Conservation (phyloP, 2,797 vertebrate genomes). For the Lutjanus campechanus region DNA sequence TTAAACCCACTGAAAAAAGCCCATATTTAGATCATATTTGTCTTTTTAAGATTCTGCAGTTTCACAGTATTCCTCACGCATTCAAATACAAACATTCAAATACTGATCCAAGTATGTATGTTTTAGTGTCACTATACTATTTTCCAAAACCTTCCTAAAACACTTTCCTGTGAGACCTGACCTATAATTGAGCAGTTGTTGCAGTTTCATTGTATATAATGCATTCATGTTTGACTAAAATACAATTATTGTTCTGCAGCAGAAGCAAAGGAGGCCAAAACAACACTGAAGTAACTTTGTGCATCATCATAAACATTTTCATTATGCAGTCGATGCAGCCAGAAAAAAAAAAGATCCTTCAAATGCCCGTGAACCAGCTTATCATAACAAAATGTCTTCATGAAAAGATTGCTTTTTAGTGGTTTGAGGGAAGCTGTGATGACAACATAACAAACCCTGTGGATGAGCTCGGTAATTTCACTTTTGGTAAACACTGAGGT, state of each 20-base stretch:
- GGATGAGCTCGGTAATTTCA: constrained; percentile 40
- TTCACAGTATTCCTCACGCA: too few relatives aligned
- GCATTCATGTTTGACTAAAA: not conserved
- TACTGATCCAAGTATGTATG: too few relatives aligned
- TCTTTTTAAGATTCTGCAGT: too few relatives aligned
- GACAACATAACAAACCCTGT: constrained; percentile 41
- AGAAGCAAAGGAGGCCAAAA: not conserved
- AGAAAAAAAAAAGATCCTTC: constrained; percentile 8
- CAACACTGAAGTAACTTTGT: not conserved
- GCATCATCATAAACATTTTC: constrained; percentile 6
- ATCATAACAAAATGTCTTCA: constrained; percentile 47
- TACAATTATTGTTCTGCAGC: not conserved
- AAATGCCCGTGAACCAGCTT: constrained; percentile 32
- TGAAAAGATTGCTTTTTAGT: constrained; percentile 23
- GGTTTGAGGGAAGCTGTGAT: constrained; percentile 50
- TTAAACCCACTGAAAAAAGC: not conserved
- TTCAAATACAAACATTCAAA: too few relatives aligned
- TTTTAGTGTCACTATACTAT: too few relatives aligned
- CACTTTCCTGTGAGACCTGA: too few relatives aligned
- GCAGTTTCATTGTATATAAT: not conserved
- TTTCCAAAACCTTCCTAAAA: too few relatives aligned
- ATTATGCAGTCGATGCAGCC: not conserved
- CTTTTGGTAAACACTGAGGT: constrained; percentile 63
- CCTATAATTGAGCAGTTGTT: not conserved
- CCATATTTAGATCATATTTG: too few relatives aligned